phyloP scores from a whole-genome alignment of 2,797 vertebrate genomes.

The Cichlasoma orientale region DNA sequence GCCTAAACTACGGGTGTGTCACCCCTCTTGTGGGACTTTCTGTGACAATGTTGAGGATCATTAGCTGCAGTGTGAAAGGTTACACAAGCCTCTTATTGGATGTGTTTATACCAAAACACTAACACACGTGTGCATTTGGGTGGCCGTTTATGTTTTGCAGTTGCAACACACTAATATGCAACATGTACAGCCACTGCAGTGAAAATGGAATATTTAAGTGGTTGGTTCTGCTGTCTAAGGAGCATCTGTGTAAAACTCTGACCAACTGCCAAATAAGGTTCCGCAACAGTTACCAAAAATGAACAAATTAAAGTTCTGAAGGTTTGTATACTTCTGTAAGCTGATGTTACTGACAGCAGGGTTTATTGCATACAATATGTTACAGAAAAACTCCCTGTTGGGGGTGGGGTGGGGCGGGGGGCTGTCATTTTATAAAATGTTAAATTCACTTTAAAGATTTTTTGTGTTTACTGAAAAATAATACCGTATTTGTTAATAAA shows the following conservation, averaged over 20 bases:
- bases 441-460: neutral
- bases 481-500: neutral
- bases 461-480: neutral
- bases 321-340: neutral
- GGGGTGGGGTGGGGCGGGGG: too few relatives aligned
- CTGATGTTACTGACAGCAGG: neutral
- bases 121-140: slow-evolving; percentile 4
- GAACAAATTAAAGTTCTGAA: neutral
- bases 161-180: neutral
- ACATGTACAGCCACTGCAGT: neutral
- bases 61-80: slow-evolving; percentile 76
- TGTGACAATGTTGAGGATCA: slow-evolving; percentile 68
- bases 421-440: neutral
- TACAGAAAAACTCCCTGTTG: too few relatives aligned
- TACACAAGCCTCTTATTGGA: slow-evolving; percentile 59
- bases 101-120: slow-evolving; percentile 59
- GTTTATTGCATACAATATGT: neutral
- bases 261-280: neutral
- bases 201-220: neutral
- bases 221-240: neutral
- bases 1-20: slow-evolving; percentile 88
- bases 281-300: neutral
- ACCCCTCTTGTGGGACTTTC: slow-evolving; percentile 70
- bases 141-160: slow-evolving; percentile 14
- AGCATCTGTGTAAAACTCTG: neutral